A percentile compares a stretch with the other conserved stretches of the same genome.
Evolutionary conservation across 2,797 vertebrate genomes (phyloP).

Genomic region (Triplophysa bombifrons): DNA sequence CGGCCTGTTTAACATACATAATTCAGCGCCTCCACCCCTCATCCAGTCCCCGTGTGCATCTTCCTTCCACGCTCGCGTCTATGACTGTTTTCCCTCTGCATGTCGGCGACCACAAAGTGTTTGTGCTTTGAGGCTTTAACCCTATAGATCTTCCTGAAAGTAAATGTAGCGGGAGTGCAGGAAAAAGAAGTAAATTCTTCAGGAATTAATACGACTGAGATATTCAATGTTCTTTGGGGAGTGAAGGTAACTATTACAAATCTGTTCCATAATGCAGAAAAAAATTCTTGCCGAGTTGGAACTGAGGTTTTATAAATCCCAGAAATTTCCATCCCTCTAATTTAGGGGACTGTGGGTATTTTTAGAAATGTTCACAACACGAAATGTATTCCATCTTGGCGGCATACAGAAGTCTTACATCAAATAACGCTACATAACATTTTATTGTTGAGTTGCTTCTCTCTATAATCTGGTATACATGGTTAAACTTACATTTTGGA

Average conservation of each 20-base stretch:
- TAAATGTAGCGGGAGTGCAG: constrained; percentile 40
- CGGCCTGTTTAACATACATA: constrained; percentile 74
- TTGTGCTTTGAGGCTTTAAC: constrained; percentile 61
- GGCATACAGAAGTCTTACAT: background rate
- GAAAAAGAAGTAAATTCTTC: constrained; percentile 41
- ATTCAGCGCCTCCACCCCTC: constrained; percentile 46
- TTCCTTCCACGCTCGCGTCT: constrained; percentile 39
- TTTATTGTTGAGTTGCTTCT: background rate
- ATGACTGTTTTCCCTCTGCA: constrained; percentile 36
- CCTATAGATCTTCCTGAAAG: constrained; percentile 27
- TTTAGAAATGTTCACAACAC: constrained; percentile 17
- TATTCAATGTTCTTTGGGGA: constrained; percentile 33
- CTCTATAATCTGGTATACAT: background rate
- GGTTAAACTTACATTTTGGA: background rate
- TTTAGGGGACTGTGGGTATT: constrained; percentile 3
- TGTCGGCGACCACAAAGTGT: constrained; percentile 48
- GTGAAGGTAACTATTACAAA: constrained; percentile 37
- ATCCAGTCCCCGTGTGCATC: constrained; percentile 31
- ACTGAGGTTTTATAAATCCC: constrained; percentile 31
- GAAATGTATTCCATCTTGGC: background rate
- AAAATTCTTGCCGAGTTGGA: background rate
- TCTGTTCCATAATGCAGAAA: constrained; percentile 32
- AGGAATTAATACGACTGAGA: constrained; percentile 38
- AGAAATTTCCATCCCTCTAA: constrained; percentile 29
- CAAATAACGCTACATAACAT: background rate